Evolutionary conservation across 1,140 invertebrate genomes (phyloP), one percentile per base, ranked within the genome.

Genomic region (Trichoplusia ni): DNA sequence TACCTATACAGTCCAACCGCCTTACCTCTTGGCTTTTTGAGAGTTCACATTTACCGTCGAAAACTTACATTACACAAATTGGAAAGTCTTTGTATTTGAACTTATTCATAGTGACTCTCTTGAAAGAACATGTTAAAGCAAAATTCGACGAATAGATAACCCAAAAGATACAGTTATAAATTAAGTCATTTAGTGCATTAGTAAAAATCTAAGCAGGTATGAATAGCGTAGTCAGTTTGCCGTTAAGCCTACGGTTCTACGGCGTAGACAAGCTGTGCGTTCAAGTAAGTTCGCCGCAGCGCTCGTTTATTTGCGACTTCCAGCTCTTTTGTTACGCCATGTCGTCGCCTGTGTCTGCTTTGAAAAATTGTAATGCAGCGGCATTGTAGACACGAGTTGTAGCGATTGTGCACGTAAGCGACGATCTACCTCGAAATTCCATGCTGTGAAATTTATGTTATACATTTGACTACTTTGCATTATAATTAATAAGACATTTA

Each of bases 291-390:
- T 81, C 79, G 73, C 78, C 79, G 80, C 84, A 83, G 73, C 68
- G 79, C 81, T 86, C 84, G 82, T 86, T 89, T 89, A 86, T 86
- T 86, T 84, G 83, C 77, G 83, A 82, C 81, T 89, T 89, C 76
- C 80, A 79, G 79, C 85, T 87, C 84, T 86, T 86, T 89, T 88
- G 84, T 88, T 89, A 82, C 79, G 77, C 82, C 75, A 81, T 82
- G 86, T 86, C 81, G 85, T 77, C 81, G 85, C 79, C 71, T 82
- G 79, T 88, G 79, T 87, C 84, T 83, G 84, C 81, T 83, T 82
- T 88, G 84, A 85, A 86, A 89, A 89, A 89, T 88, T 88, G 86
- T 88, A 83, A 86, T 86, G 82, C 80, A 78, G 76, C 79, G 49
- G 79, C 73, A 78, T 84, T 83, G 82, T 84, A 79, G 77, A 81